Evolutionary conservation across 2,888 invertebrate species (phyloP).

Genomic region (Pheosia tremula): DNA sequence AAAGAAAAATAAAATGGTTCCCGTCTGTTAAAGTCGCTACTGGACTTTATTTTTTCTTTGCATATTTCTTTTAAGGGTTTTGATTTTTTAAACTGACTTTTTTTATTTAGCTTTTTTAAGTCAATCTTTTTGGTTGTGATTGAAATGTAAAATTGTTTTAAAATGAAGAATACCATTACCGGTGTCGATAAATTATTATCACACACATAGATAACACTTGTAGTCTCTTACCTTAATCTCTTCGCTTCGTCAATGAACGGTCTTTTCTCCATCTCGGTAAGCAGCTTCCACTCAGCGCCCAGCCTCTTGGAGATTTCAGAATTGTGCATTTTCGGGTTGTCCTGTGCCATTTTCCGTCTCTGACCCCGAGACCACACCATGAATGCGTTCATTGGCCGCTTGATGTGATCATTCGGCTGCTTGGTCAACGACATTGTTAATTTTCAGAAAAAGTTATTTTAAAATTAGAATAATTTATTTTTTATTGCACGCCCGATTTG

Average conservation of each 20-base stretch:
- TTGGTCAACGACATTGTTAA: slow-evolving; percentile 73
- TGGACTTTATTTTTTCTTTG: too few relatives aligned
- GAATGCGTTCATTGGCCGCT: slow-evolving; percentile 97
- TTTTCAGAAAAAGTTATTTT: slow-evolving; percentile 3
- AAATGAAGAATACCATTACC: background rate
- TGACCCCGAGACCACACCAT: slow-evolving; percentile 97
- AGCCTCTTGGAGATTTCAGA: slow-evolving; percentile 95
- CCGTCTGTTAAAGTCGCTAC: too few relatives aligned
- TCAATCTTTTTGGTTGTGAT: too few relatives aligned
- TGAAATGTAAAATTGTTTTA: background rate
- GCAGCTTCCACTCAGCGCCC: slow-evolving; percentile 94
- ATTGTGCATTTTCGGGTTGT: slow-evolving; percentile 97
- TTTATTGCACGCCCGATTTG: slow-evolving; percentile 20
- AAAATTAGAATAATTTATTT: slow-evolving; percentile 1
- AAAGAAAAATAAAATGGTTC: too few relatives aligned
- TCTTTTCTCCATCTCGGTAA: slow-evolving; percentile 93
- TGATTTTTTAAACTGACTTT: slow-evolving; percentile 2
- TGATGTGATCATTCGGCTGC: slow-evolving; percentile 90
- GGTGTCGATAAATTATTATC: background rate
- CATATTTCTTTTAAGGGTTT: too few relatives aligned
- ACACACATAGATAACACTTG: background rate
- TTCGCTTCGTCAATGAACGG: slow-evolving; percentile 97
- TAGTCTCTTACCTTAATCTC: slow-evolving; percentile 88
- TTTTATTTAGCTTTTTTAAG: background rate
- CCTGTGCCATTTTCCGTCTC: slow-evolving; percentile 95